Evolutionary conservation across 2,797 vertebrate species (phyloP).

Genomic region (Crossoptilon crossoptilon): DNA sequence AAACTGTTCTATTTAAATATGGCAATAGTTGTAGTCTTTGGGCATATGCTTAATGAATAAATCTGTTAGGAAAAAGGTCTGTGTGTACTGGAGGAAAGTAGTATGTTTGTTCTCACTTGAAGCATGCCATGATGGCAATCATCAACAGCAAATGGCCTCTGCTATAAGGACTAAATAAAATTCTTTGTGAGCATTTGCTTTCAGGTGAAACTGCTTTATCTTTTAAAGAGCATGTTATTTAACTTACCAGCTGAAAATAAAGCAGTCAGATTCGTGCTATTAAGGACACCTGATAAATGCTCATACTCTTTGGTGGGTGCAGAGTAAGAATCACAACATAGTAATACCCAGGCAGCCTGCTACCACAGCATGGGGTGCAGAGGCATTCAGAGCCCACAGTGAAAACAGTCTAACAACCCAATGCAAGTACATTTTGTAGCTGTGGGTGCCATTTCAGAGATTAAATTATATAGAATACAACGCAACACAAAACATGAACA

Average conservation of each 20-base stretch:
- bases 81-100: conserved; percentile 49
- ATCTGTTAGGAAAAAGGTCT: conserved; percentile 52
- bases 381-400: conserved; percentile 7
- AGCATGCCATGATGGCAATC: conserved; percentile 27
- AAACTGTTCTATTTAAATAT: conserved; percentile 68
- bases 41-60: conserved; percentile 73
- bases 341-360: conserved; percentile 24
- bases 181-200: conserved; percentile 15
- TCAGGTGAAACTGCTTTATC: conserved; percentile 36
- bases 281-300: not conserved
- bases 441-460: not conserved
- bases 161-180: conserved; percentile 35
- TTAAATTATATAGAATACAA: not conserved
- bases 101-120: conserved; percentile 68
- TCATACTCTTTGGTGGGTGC: not conserved
- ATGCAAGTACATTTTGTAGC: not conserved
- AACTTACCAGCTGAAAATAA: conserved; percentile 40
- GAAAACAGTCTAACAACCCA: conserved; percentile 24
- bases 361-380: conserved; percentile 32
- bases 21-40: conserved; percentile 67
- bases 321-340: not conserved
- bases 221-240: conserved; percentile 2
- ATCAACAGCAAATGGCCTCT: conserved; percentile 42
- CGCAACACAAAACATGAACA: not conserved
- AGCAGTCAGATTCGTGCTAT: not conserved